These are phyloP conservation scores for Pangasius mekongensis DNA, from an alignment of 2,797 vertebrate species.

Conservation along the genomic window DNA sequence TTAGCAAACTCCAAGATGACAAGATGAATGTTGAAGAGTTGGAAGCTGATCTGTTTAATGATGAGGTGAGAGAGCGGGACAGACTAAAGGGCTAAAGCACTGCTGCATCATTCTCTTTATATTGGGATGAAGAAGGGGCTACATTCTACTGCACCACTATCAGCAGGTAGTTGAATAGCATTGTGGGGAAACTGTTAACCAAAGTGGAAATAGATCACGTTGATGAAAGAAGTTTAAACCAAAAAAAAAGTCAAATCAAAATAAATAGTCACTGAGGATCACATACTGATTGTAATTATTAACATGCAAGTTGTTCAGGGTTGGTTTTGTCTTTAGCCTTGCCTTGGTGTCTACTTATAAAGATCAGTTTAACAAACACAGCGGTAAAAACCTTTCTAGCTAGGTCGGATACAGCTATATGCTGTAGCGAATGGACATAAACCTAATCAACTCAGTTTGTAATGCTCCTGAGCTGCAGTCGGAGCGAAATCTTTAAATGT, in stretches of 20 bases:
- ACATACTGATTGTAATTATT: background rate
- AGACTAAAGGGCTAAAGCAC: background rate
- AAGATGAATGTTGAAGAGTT: background rate
- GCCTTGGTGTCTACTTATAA: background rate
- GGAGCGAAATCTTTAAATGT: no score
- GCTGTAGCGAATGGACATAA: background rate
- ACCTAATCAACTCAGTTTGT: background rate
- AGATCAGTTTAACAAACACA: background rate
- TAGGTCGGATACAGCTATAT: background rate
- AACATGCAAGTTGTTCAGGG: background rate
- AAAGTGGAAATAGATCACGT: background rate
- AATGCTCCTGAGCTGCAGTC: background rate
- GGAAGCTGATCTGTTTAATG: background rate
- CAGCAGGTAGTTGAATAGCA: background rate
- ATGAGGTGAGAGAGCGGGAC: background rate
- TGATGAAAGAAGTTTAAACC: background rate
- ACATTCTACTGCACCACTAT: background rate
- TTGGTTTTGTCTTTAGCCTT: background rate
- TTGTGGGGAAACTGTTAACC: background rate
- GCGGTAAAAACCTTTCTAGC: background rate
- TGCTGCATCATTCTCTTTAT: background rate
- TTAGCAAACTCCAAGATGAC: background rate
- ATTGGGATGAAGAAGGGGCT: background rate
- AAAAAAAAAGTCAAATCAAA: background rate
- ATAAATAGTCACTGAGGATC: background rate